A percentile compares a stretch with the other conserved stretches of the same genome.
Conservation (phyloP, 1,140 invertebrate species). For the Panulirus ornatus region DNA sequence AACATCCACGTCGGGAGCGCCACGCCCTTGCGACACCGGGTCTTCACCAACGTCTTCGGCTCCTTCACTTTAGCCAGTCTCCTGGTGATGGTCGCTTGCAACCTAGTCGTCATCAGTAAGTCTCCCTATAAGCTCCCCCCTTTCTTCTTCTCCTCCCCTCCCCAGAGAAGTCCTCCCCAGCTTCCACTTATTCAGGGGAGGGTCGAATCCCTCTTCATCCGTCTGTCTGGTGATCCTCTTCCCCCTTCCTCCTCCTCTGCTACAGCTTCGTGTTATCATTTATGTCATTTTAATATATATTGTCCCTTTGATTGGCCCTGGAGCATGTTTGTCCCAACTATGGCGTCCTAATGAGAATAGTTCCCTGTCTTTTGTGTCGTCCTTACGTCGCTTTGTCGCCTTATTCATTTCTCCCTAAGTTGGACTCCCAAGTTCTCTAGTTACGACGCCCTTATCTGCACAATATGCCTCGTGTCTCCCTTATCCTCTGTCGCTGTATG, state of each 20-base stretch:
- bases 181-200: background rate
- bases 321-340: too few relatives aligned
- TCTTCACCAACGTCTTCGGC: slow-evolving; percentile 33
- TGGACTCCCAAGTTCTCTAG: too few relatives aligned
- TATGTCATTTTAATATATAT: too few relatives aligned
- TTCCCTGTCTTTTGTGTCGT: too few relatives aligned
- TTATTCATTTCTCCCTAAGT: too few relatives aligned
- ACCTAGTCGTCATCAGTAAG: slow-evolving; percentile 37
- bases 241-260: background rate
- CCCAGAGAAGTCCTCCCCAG: background rate
- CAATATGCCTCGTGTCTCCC: too few relatives aligned
- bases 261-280: too few relatives aligned
- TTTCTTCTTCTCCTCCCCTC: background rate
- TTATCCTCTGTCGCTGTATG: background rate
- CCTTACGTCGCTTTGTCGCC: too few relatives aligned
- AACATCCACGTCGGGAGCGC: slow-evolving; percentile 13
- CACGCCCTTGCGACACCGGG: background rate
- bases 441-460: too few relatives aligned
- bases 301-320: too few relatives aligned
- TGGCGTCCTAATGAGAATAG: too few relatives aligned
- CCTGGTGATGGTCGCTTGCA: slow-evolving; percentile 25
- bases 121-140: background rate
- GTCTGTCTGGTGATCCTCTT: background rate
- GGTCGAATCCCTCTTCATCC: background rate
- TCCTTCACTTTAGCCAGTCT: background rate